Evolutionary conservation across 2,888 invertebrate species (phyloP), one percentile per base, ranked within the genome.

Genomic region (Oscheius sp.): DNA sequence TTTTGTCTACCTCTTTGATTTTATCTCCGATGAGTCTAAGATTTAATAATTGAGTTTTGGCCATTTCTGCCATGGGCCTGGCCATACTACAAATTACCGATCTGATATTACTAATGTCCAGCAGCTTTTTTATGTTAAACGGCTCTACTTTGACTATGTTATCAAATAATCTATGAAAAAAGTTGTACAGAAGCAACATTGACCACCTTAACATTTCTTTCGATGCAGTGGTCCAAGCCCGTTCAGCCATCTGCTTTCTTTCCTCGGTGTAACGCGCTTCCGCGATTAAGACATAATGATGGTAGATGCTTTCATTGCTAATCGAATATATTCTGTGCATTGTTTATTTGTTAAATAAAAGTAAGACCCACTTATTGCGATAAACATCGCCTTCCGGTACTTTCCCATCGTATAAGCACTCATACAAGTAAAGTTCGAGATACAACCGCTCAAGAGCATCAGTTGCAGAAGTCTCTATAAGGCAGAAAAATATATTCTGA

Each of bases 401-500:
- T 16, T 52, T 52, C 18, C 53, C 13, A 7, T 52, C 53, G 6
- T 52, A 7, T 52, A 7, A 16, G 13, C 9, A 16, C 13, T 7
- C 18, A 7, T 52, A 7, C 13, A 52, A 18, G 18, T 52, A 18
- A 9, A 18, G 6, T 16, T 52, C 18, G 13, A 52, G 18, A 18
- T 9, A 16, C 29, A 29, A 13, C 53, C 13, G 66, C 64, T 9
- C 76, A 79, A 16, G 76, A 55, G 0, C 18, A 25, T 46, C 72
- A 80, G 71, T 68, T 2, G 43, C 12, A 69, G 56, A 27, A 7
- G 80, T 45, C 45, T 85, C 79, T 41, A 85, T 86, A 73, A 86
- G 86, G 25, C 74, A 68, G 63, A 85, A 85, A 9, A 82, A 56
- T 35, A 85, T 84, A 69, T 86, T 86, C 29, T 72, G 58, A n/a